These are phyloP conservation scores for Lophura nycthemera DNA, from an alignment of 2,113 vertebrate species.

Conservation along the genomic window DNA sequence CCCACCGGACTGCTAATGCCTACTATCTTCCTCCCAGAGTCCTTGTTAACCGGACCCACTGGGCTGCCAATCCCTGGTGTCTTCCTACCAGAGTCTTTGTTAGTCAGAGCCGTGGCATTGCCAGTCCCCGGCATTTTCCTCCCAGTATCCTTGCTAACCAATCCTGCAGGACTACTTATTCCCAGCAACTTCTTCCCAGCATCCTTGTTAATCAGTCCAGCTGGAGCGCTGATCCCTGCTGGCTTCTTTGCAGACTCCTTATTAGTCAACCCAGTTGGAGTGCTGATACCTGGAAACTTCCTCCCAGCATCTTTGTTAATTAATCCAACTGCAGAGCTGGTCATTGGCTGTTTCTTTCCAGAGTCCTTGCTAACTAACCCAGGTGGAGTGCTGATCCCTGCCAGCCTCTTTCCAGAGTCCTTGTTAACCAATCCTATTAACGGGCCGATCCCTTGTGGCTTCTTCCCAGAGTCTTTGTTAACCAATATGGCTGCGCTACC, in stretches of 20 bases:
- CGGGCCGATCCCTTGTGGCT: conserved; percentile 64
- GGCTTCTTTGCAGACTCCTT: conserved; percentile 78
- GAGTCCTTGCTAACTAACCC: conserved; percentile 76
- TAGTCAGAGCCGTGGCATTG: conserved; percentile 44
- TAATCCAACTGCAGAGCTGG: conserved; percentile 70
- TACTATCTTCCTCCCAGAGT: conserved; percentile 74
- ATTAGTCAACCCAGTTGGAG: conserved; percentile 66
- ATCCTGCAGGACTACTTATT: conserved; percentile 49
- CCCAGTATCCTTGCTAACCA: conserved; percentile 73
- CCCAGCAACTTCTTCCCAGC: conserved; percentile 77
- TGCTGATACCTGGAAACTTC: conserved; percentile 63
- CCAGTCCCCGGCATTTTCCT: conserved; percentile 65
- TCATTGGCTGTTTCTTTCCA: conserved; percentile 75
- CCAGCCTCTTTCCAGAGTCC: conserved; percentile 75
- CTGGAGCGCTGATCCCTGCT: conserved; percentile 59
- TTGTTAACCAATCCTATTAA: conserved; percentile 78
- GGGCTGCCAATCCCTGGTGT: conserved; percentile 65
- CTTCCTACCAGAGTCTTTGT: conserved; percentile 79
- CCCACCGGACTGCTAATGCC: conserved; percentile 67
- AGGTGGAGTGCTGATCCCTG: conserved; percentile 62
- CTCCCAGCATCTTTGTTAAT: conserved; percentile 77
- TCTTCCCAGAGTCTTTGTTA: conserved; percentile 79
- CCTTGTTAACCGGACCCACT: conserved; percentile 74
- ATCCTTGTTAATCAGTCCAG: conserved; percentile 75
- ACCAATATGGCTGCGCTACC: conserved; percentile 73